phyloP scores from a whole-genome alignment of 2,797 vertebrate genomes.

The Alectoris magna region DNA sequence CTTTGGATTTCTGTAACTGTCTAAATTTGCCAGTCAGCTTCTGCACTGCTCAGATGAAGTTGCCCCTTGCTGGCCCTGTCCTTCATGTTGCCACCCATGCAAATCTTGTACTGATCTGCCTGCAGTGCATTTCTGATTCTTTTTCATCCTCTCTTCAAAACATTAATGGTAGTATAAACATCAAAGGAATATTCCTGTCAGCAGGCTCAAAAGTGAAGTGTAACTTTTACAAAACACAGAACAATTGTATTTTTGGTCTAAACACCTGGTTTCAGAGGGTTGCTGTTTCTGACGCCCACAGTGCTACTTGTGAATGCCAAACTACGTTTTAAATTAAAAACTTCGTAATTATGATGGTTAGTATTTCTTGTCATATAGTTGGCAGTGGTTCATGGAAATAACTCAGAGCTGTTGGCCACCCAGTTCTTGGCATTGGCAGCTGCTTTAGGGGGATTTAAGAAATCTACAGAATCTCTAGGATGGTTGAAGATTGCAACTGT shows the following conservation, averaged over 20 bases:
- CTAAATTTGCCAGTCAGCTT: background rate
- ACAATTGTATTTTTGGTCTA: background rate
- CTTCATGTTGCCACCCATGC: background rate
- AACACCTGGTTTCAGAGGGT: background rate
- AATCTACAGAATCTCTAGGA: background rate
- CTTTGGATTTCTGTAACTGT: background rate
- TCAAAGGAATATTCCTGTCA: background rate
- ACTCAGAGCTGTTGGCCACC: background rate
- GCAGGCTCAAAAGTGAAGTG: background rate
- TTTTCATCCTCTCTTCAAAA: background rate
- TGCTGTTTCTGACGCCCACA: background rate
- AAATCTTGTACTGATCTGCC: background rate
- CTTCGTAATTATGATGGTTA: background rate
- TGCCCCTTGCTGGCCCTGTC: background rate
- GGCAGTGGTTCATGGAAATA: background rate
- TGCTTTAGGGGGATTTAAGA: background rate
- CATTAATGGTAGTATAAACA: background rate
- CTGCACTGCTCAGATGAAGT: background rate
- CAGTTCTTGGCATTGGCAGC: background rate
- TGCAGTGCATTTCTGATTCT: background rate
- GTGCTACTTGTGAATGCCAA: background rate
- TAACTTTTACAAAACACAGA: background rate
- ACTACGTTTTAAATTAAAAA: background rate
- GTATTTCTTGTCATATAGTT: background rate
- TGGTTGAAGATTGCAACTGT: background rate